Percentiles rank a stretch among this genome's conserved stretches.
Evolutionary conservation across 2,888 invertebrate genomes (phyloP).

Genomic region (Charanyca ferruginea): DNA sequence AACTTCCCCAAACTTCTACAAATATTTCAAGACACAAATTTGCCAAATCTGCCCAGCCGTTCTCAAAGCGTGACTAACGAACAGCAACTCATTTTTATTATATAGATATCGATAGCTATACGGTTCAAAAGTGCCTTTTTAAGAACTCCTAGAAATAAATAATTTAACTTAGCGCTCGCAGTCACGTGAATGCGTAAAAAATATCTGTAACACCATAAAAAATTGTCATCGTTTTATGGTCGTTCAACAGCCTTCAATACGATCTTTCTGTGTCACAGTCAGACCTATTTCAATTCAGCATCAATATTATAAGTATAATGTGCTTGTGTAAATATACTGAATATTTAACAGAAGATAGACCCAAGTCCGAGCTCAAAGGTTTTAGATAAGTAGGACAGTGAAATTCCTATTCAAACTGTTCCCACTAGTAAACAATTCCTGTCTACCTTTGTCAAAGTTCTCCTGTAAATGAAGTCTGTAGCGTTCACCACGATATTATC

Average conservation of each 20-base stretch:
- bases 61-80: no score
- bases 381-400: not conserved
- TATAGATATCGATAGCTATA: no score
- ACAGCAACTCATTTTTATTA: no score
- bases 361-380: slow-evolving; percentile 5
- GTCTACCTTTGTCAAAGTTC: slow-evolving; percentile 50
- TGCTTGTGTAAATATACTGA: not conserved
- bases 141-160: no score
- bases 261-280: not conserved
- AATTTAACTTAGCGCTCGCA: no score
- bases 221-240: not conserved
- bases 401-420: slow-evolving; percentile 23
- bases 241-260: not conserved
- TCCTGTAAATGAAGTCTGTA: slow-evolving; percentile 19
- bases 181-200: slow-evolving; percentile 6
- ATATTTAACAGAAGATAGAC: slow-evolving; percentile 4
- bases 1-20: no score
- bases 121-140: no score
- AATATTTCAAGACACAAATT: no score
- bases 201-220: slow-evolving; percentile 34
- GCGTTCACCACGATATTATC: not conserved
- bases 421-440: slow-evolving; percentile 43
- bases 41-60: no score
- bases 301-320: not conserved
- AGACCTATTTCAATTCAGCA: not conserved